These are phyloP conservation scores for Philypnodon macrostomus DNA, from an alignment of 2,797 vertebrate species.

Conservation along the genomic window DNA sequence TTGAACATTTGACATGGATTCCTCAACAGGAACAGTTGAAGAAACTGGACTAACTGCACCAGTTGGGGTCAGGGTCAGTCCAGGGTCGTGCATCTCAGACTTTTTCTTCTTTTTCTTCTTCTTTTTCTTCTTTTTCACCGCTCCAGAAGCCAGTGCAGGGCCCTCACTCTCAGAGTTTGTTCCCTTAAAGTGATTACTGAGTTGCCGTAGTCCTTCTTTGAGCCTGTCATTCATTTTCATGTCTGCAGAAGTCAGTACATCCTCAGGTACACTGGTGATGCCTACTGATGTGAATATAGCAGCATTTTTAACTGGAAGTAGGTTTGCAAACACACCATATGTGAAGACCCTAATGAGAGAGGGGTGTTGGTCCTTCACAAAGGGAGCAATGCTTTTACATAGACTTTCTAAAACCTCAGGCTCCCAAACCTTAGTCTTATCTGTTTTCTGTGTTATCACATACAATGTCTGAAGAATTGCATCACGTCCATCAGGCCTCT, in stretches of 20 bases:
- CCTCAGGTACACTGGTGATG: constrained; percentile 48
- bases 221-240: constrained; percentile 36
- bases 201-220: constrained; percentile 45
- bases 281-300: constrained; percentile 25
- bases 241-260: constrained; percentile 32
- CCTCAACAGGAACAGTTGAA: constrained; percentile 8
- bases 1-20: constrained; percentile 20
- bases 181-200: constrained; percentile 23
- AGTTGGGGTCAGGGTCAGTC: no score
- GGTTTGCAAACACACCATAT: constrained; percentile 40
- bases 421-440: constrained; percentile 17
- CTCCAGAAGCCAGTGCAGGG: neutral
- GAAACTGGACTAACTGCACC: no score
- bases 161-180: neutral
- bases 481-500: accelerated
- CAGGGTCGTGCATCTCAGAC: constrained; percentile 1
- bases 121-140: constrained; percentile 24
- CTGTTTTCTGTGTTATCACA: constrained; percentile 56
- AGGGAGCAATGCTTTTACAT: constrained; percentile 17
- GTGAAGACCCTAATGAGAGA: neutral
- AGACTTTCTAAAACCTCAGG: constrained; percentile 3
- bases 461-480: constrained; percentile 7
- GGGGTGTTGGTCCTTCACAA: accelerated
- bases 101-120: constrained; percentile 1
- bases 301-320: constrained; percentile 20